Percentiles rank a stretch among this genome's conserved stretches.
phyloP scores from a whole-genome alignment of 2,797 vertebrate species.

The Eleutherodactylus coqui region DNA sequence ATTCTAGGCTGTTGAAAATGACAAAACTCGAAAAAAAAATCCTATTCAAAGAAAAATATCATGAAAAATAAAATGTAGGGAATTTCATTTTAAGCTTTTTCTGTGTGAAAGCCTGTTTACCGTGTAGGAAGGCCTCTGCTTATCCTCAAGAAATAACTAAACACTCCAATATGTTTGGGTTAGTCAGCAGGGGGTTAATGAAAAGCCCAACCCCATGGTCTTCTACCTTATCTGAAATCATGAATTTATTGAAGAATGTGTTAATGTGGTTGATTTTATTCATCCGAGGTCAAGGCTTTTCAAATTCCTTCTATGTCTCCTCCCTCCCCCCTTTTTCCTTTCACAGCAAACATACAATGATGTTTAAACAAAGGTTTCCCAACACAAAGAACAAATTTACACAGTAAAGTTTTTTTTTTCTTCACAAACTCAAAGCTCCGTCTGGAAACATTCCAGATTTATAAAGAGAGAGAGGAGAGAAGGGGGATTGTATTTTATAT shows the following conservation, averaged over 20 bases:
- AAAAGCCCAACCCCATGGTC: conserved; percentile 73
- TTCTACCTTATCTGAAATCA: conserved; percentile 76
- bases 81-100: conserved; percentile 9
- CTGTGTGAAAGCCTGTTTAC: conserved; percentile 28
- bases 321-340: conserved; percentile 77
- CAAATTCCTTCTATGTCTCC: conserved; percentile 75
- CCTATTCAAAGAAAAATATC: background rate
- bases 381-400: conserved; percentile 91
- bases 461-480: conserved; percentile 64
- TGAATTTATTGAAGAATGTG: conserved; percentile 77
- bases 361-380: conserved; percentile 87
- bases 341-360: conserved; percentile 88
- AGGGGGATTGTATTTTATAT: conserved; percentile 68
- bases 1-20: background rate
- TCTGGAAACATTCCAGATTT: conserved; percentile 86
- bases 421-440: conserved; percentile 83
- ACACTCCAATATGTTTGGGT: conserved; percentile 74
- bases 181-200: conserved; percentile 77
- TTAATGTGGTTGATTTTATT: conserved; percentile 75
- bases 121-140: conserved; percentile 70
- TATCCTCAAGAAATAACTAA: conserved; percentile 70
- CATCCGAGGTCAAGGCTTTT: conserved; percentile 76
- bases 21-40: background rate
- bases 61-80: background rate
- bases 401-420: conserved; percentile 87